Evolutionary conservation across 2,888 invertebrate species (phyloP), one percentile per base, ranked within the genome.

Genomic region (Alentia gelatinosa): DNA sequence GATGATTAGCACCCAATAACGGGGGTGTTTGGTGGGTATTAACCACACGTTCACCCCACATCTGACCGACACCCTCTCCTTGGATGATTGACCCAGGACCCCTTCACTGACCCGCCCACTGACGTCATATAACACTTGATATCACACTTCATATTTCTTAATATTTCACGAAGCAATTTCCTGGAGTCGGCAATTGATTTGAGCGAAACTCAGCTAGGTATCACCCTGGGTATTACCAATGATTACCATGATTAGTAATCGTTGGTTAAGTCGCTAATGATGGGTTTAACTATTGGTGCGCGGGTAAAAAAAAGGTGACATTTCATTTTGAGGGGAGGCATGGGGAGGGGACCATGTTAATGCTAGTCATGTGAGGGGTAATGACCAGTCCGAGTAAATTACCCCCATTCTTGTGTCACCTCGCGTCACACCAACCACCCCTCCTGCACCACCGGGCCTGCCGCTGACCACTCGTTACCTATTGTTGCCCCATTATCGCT

Each of bases 401-500:
- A 86, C 86, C 86, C 86, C 86, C 47, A 86, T 86, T 37, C 86
- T 86, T 86, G 86, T 86, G 86, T 86, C 86, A 86, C 50, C 5
- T 47, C 86, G 47, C 86, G 86, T 86, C 86, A 86, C 50, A 33
- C 47, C 40, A 40, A 39, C 39, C 83, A 83, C 83, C 39, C n/a
- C 39, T 83, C 35, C 39, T 35, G n/a, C 35, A n/a, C 83, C 12
- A 9, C 39, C 39, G 83, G 39, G 1, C n/a, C 83, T 35, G 23
- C 30, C 86, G 86, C 86, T 86, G 86, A 86, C 86, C 86, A 86
- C 42, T 42, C 42, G 47, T 86, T 86, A 86, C 86, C 86, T 33
- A 86, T 86, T 86, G 86, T 86, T 86, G 50, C 86, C 86, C 86
- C 50, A 86, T 86, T 50, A 86, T 86, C 47, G 86, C 86, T 35